phyloP scores from a whole-genome alignment of 2,113 vertebrate genomes.

The Thunnus thynnus region DNA sequence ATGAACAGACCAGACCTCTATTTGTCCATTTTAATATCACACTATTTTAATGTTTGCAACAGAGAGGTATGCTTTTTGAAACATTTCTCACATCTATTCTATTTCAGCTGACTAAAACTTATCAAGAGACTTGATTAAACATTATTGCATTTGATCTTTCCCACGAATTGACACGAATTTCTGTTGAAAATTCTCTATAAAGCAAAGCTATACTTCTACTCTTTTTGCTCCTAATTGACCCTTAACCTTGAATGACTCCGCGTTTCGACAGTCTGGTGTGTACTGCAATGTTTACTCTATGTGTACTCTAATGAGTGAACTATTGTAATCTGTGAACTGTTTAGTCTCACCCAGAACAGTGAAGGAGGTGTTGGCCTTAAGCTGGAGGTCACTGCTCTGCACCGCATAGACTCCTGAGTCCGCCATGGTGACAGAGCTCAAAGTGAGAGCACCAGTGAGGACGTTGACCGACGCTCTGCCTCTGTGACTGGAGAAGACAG shows the following conservation, averaged over 20 bases:
- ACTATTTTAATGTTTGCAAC: too few relatives aligned
- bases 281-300: neutral
- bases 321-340: too few relatives aligned
- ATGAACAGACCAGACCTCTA: too few relatives aligned
- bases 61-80: too few relatives aligned
- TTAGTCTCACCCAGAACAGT: constrained; percentile 64
- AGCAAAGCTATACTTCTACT: too few relatives aligned
- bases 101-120: too few relatives aligned
- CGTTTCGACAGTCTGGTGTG: neutral
- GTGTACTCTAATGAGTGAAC: neutral
- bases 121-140: too few relatives aligned
- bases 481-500: constrained; percentile 20
- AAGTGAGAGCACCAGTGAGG: constrained; percentile 58
- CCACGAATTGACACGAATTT: too few relatives aligned
- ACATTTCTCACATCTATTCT: too few relatives aligned
- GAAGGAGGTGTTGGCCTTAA: constrained; percentile 46
- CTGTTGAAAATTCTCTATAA: too few relatives aligned
- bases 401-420: constrained; percentile 72
- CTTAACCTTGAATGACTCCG: neutral
- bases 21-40: too few relatives aligned
- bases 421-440: constrained; percentile 47
- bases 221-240: neutral
- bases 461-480: constrained; percentile 57
- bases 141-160: too few relatives aligned
- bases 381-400: constrained; percentile 35